Percentiles rank a stretch among this genome's conserved stretches.
Evolutionary conservation across 2,888 invertebrate species (phyloP).

Genomic region (Aricia artaxerxes): DNA sequence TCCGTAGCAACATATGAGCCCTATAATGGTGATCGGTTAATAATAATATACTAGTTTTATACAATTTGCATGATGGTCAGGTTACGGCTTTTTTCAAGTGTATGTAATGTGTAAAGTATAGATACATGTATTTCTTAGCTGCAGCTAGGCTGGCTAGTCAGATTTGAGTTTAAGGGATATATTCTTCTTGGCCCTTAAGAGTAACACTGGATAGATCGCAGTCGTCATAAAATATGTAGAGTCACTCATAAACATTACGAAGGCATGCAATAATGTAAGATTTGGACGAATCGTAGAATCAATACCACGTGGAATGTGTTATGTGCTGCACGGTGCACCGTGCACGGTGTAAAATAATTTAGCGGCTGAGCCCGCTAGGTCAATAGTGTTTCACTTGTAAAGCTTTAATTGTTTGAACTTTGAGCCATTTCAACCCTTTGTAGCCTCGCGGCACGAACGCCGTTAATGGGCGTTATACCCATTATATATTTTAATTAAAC

Average conservation of each 20-base stretch:
- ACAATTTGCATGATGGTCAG: background rate
- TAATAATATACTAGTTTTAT: background rate
- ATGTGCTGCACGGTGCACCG: background rate
- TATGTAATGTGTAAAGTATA: too few relatives aligned
- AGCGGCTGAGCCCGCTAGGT: background rate
- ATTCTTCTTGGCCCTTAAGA: too few relatives aligned
- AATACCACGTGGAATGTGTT: background rate
- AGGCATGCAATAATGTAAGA: background rate
- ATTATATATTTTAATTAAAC: constrained; percentile 7
- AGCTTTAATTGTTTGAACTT: background rate
- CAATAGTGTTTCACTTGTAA: constrained; percentile 7
- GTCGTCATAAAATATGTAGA: too few relatives aligned
- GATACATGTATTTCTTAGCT: too few relatives aligned
- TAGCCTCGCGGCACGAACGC: constrained; percentile 8
- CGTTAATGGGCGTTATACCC: background rate
- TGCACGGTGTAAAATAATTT: background rate
- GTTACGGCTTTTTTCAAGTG: too few relatives aligned
- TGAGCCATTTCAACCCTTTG: constrained; percentile 8
- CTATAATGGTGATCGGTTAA: background rate
- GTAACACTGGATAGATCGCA: too few relatives aligned
- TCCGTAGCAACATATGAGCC: background rate
- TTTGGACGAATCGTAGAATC: background rate
- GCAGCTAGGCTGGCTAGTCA: too few relatives aligned
- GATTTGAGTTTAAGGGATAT: too few relatives aligned
- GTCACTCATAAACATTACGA: too few relatives aligned